A percentile compares a stretch with the other conserved stretches of the same genome.
Conservation (phyloP, 2,888 invertebrate species). For the Oxyscelio sp. region DNA sequence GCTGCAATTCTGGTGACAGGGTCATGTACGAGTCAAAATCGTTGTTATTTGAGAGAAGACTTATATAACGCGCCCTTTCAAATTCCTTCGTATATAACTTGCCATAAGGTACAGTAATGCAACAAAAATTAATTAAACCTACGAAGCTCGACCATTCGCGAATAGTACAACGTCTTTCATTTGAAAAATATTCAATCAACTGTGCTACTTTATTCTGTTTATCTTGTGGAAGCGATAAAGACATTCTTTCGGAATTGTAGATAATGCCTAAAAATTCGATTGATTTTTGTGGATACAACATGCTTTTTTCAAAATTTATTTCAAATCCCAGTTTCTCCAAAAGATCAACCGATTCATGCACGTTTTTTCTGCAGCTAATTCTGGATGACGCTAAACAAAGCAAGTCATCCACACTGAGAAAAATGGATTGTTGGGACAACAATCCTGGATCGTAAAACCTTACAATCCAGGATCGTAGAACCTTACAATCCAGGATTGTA, state of each 20-base stretch:
- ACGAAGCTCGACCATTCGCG: slow-evolving; percentile 36
- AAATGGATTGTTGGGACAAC: no score
- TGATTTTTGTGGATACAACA: no score
- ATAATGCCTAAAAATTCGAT: slow-evolving; percentile 84
- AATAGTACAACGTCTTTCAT: neutral
- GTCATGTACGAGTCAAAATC: neutral
- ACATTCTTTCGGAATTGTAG: neutral
- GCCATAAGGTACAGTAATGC: slow-evolving; percentile 31
- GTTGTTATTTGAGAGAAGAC: neutral
- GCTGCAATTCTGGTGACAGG: neutral
- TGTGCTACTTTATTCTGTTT: slow-evolving; percentile 8
- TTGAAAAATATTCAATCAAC: neutral
- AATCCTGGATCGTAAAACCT: no score
- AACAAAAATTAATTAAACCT: slow-evolving; percentile 26
- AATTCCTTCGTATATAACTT: slow-evolving; percentile 22
- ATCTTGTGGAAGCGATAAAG: slow-evolving; percentile 7
- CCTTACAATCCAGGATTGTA: no score
- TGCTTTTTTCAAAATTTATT: no score
- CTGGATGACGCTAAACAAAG: no score
- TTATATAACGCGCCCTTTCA: slow-evolving; percentile 25
- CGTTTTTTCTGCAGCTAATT: no score
- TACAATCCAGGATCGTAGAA: no score
- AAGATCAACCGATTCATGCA: no score
- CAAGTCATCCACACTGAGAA: no score
- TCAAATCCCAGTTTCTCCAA: no score